phyloP scores from a whole-genome alignment of 2,888 invertebrate species.

The Apomyelois bistriatella region DNA sequence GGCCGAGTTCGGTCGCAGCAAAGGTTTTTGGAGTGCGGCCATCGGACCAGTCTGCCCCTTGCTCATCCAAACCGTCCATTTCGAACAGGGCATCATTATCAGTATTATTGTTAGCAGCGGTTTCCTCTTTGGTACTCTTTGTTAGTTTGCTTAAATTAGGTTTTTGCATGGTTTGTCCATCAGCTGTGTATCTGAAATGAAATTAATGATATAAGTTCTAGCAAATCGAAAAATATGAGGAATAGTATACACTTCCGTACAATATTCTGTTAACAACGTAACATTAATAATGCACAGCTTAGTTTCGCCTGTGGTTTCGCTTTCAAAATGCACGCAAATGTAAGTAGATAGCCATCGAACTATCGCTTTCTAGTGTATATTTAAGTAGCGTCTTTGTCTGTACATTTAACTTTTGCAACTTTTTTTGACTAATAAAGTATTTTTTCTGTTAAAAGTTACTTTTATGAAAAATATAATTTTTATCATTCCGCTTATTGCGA shows the following conservation, averaged over 20 bases:
- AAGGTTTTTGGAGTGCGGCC: constrained; percentile 75
- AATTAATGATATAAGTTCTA: not conserved
- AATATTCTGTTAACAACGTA: constrained; percentile 19
- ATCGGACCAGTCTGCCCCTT: constrained; percentile 71
- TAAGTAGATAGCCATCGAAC: constrained; percentile 29
- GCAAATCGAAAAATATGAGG: not conserved
- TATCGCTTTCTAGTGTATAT: constrained; percentile 34
- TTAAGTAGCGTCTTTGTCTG: not conserved
- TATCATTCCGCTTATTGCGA: too few relatives aligned
- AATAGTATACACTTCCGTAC: too few relatives aligned
- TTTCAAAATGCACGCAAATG: constrained; percentile 47
- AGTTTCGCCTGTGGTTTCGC: constrained; percentile 28
- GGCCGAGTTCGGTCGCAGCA: constrained; percentile 75
- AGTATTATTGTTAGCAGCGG: constrained; percentile 35
- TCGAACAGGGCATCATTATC: constrained; percentile 83
- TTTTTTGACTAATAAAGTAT: too few relatives aligned
- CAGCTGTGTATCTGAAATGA: constrained; percentile 77
- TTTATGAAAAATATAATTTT: too few relatives aligned
- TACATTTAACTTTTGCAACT: not conserved
- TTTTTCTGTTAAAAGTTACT: too few relatives aligned
- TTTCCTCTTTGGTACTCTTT: constrained; percentile 59
- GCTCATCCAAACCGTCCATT: constrained; percentile 82
- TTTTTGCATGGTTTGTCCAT: constrained; percentile 77
- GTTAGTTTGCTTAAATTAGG: constrained; percentile 77
- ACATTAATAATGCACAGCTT: constrained; percentile 23